Percentiles rank a stretch among this genome's conserved stretches.
These are phyloP conservation scores for Agrilus planipennis DNA, from an alignment of 1,140 invertebrate species.

Conservation along the genomic window DNA sequence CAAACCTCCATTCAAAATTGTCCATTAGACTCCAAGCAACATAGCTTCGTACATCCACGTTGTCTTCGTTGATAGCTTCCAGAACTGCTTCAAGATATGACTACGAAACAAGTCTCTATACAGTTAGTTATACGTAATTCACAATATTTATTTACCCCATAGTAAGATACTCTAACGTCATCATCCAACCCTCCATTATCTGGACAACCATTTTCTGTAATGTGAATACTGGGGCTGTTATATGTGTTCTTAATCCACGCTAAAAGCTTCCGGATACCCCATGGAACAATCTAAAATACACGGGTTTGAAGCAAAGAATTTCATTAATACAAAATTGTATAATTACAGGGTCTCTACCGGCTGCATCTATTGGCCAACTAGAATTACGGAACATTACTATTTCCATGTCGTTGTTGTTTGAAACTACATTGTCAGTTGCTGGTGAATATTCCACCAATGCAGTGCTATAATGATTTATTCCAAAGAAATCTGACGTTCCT, in stretches of 20 bases:
- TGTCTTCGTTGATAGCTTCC: slow-evolving; percentile 51
- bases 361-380: neutral
- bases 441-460: neutral
- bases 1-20: slow-evolving; percentile 62
- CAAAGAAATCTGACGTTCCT: slow-evolving; percentile 42
- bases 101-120: slow-evolving; percentile 11
- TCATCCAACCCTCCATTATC: no score
- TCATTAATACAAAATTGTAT: neutral
- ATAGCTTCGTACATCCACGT: slow-evolving; percentile 57
- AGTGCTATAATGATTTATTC: slow-evolving; percentile 41
- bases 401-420: neutral
- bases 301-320: neutral
- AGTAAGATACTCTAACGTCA: no score
- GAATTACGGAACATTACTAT: neutral
- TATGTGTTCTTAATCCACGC: slow-evolving; percentile 49
- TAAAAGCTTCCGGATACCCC: slow-evolving; percentile 41
- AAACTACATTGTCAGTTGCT: neutral
- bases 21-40: slow-evolving; percentile 71
- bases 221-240: slow-evolving; percentile 50
- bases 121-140: no score
- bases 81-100: slow-evolving; percentile 51
- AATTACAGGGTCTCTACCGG: neutral
- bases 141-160: no score
- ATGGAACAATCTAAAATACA: slow-evolving; percentile 31
- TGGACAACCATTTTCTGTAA: slow-evolving; percentile 62